Percentiles rank a stretch among this genome's conserved stretches.
These are phyloP conservation scores for Pheosia gnoma DNA, from an alignment of 2,888 invertebrate species.

Conservation along the genomic window DNA sequence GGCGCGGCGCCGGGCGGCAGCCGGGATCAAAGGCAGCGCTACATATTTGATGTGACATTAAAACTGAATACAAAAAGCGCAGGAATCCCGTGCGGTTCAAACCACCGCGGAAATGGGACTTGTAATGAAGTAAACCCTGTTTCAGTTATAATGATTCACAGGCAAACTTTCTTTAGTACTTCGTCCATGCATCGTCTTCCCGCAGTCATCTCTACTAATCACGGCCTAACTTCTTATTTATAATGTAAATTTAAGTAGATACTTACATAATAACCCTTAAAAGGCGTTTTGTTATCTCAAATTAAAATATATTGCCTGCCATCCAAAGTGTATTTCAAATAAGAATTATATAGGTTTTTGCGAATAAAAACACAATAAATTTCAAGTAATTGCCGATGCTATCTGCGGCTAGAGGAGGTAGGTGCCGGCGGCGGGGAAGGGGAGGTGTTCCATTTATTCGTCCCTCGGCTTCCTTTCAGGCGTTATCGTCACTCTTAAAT, in stretches of 20 bases:
- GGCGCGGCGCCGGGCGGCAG: neutral
- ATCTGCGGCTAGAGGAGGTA: slow-evolving; percentile 3
- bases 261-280: too few species aligned
- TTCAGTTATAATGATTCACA: too few species aligned
- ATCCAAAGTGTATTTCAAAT: too few species aligned
- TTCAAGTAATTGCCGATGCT: slow-evolving; percentile 14
- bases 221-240: too few species aligned
- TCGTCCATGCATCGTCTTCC: too few species aligned
- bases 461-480: neutral
- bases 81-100: neutral
- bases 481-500: slow-evolving; percentile 1
- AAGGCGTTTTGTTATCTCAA: too few species aligned
- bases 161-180: too few species aligned
- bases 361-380: slow-evolving; percentile 8
- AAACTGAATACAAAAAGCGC: neutral
- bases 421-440: neutral
- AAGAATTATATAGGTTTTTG: neutral
- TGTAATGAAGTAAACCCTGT: neutral
- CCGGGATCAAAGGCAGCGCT: neutral
- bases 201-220: too few species aligned
- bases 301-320: too few species aligned
- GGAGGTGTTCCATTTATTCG: slow-evolving; percentile 1
- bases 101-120: neutral
- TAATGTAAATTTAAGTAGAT: too few species aligned
- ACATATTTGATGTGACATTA: slow-evolving; percentile 2